Evolutionary conservation across 1,140 invertebrate genomes (phyloP), one percentile per base, ranked within the genome.

Genomic region (Atta colombica): DNA sequence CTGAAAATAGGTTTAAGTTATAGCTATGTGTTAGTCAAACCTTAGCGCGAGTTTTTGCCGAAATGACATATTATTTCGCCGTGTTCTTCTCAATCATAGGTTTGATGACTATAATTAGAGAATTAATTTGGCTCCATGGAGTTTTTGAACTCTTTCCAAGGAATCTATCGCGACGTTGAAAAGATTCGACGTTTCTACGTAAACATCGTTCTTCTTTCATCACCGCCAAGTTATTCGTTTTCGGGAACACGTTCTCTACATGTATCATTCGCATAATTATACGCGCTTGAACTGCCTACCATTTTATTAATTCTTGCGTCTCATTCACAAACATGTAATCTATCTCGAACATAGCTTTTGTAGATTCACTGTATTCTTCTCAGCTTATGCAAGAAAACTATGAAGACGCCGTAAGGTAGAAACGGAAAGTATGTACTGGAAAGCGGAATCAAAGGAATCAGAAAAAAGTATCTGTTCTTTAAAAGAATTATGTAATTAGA

Each of bases 21-120:
- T 25, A 74, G 21, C 60, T 65, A 55, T 10, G 51, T 28, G 12
- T 25, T 53, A 53, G 39, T 77, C 21, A 60, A 31, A 5, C 49
- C 14, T 65, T 45, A 63, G 49, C 74, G 45, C 60, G 55, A 61
- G 84, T 87, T 93, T 84, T 86, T 68, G 89, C 75, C 68, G 66
- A 92, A 93, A 93, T 93, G 92, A 93, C 91, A 93, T 91, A 85
- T 91, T 87, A 92, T 89, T 82, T 91, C 88, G 88, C 72, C 87
- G 74, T 28, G 58, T 86, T 84, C 51, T 88, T 92, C 65, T 55
- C 68, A 35, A 87, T 92, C 71, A 89, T 77, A 90, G 90, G 91
- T 80, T 88, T 35, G 3, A 18, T 25, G 60, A 69, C 87, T 68
- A 68, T 92, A 91, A 93, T 91, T 88, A 87, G 81, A 72, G 88